phyloP scores from a whole-genome alignment of 2,888 invertebrate genomes.

The Drosophila mettleri region DNA sequence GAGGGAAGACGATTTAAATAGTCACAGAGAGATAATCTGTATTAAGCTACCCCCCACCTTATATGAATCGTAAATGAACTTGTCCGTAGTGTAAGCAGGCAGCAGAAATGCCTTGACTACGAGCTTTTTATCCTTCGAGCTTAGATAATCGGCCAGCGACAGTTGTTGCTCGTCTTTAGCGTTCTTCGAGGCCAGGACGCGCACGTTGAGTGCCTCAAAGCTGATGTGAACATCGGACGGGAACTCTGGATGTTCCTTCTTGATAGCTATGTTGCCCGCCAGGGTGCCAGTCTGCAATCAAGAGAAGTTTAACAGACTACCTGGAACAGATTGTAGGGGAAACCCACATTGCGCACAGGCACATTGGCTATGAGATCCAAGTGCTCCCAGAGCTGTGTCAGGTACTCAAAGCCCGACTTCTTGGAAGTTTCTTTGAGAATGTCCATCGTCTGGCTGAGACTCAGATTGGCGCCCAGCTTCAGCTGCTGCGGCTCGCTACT shows the following conservation, averaged over 20 bases:
- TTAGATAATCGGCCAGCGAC: constrained; percentile 86
- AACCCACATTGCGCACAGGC: constrained; percentile 88
- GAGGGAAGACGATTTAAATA: neutral
- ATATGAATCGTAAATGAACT: constrained; percentile 88
- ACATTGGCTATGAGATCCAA: constrained; percentile 89
- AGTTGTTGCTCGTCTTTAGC: constrained; percentile 85
- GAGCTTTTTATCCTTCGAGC: constrained; percentile 87
- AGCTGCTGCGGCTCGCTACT: constrained; percentile 72
- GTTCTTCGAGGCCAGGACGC: constrained; percentile 61
- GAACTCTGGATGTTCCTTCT: constrained; percentile 88
- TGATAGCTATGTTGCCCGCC: constrained; percentile 90
- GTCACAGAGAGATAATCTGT: neutral
- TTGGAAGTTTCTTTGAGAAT: constrained; percentile 78
- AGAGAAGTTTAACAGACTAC: too few species aligned
- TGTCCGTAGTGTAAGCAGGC: constrained; percentile 86
- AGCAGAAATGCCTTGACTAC: constrained; percentile 88
- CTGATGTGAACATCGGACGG: constrained; percentile 89
- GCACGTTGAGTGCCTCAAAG: constrained; percentile 82
- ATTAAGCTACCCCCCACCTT: constrained; percentile 86
- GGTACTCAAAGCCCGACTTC: constrained; percentile 86
- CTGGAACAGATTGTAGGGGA: neutral
- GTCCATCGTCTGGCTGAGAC: constrained; percentile 86
- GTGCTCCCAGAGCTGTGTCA: constrained; percentile 85
- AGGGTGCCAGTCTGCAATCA: constrained; percentile 87
- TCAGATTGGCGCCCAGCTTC: constrained; percentile 84